Percentiles rank a stretch among this genome's conserved stretches.
Evolutionary conservation across 2,888 invertebrate species (phyloP).

Genomic region (Xanthorhoe spadicearia): DNA sequence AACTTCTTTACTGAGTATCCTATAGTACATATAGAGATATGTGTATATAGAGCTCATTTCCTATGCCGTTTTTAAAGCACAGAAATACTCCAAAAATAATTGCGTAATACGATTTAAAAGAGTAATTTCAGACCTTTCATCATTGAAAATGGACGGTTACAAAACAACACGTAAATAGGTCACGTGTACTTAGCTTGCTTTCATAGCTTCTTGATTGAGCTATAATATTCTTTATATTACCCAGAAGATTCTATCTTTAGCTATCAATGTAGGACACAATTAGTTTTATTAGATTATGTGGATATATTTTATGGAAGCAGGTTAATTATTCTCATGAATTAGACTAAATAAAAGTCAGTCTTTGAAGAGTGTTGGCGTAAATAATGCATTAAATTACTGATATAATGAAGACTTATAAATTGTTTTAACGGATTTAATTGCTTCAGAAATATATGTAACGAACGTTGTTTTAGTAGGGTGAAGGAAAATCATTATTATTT

Average conservation of each 20-base stretch:
- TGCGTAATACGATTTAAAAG: not conserved
- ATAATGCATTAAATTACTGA: not conserved
- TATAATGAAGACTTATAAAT: too few species aligned
- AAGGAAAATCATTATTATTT: too few species aligned
- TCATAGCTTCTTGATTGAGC: conserved; percentile 34
- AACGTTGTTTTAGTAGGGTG: too few species aligned
- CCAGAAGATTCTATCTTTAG: conserved; percentile 28
- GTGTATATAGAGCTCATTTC: not conserved
- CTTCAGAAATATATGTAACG: too few species aligned
- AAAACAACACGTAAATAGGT: conserved; percentile 28
- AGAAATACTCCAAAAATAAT: not conserved
- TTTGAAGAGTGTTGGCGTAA: not conserved
- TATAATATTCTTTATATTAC: conserved; percentile 29
- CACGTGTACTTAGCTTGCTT: conserved; percentile 25
- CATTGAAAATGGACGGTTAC: conserved; percentile 12
- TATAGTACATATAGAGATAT: too few species aligned
- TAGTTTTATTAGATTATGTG: conserved; percentile 27
- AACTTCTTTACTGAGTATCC: too few species aligned
- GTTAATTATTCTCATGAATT: conserved; percentile 22
- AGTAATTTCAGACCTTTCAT: conserved; percentile 17
- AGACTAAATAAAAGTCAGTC: conserved; percentile 9
- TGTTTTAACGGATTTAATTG: too few species aligned
- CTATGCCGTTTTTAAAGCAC: not conserved
- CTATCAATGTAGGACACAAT: conserved; percentile 31
- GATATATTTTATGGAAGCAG: conserved; percentile 18